Evolutionary conservation across 1,140 invertebrate genomes (phyloP).

Genomic region (Eumeta japonica): DNA sequence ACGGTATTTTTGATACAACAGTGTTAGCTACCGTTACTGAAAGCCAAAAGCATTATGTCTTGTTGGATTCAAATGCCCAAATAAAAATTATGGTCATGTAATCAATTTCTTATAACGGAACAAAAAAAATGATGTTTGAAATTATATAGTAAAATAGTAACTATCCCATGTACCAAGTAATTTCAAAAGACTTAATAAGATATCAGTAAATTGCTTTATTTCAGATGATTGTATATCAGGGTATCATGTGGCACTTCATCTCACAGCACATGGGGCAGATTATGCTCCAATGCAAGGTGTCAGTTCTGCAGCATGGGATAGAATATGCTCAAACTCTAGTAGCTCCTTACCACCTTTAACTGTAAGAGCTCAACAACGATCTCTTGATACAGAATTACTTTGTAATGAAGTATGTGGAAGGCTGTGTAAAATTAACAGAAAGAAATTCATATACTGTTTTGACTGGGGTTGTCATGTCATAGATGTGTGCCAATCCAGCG

Average conservation of each 20-base stretch:
- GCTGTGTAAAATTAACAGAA: conserved; percentile 38
- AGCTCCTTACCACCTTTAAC: conserved; percentile 20
- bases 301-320: conserved; percentile 38
- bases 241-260: conserved; percentile 49
- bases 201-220: too few species aligned
- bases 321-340: conserved; percentile 13
- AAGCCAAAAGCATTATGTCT: too few species aligned
- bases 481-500: conserved; percentile 53
- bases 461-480: conserved; percentile 57
- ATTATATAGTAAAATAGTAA: too few species aligned
- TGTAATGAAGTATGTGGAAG: conserved; percentile 53
- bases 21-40: too few species aligned
- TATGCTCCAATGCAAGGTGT: conserved; percentile 43
- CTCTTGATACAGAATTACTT: conserved; percentile 49
- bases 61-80: too few species aligned
- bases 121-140: too few species aligned
- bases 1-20: too few species aligned
- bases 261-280: conserved; percentile 44
- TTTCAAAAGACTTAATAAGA: too few species aligned
- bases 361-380: conserved; percentile 40
- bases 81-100: too few species aligned
- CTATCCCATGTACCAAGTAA: too few species aligned
- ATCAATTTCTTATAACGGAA: too few species aligned
- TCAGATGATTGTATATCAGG: conserved; percentile 54
- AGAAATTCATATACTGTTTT: conserved; percentile 55